These are phyloP conservation scores for Raphicerus campestris DNA, from an alignment of 2,113 vertebrate genomes.

Conservation along the genomic window DNA sequence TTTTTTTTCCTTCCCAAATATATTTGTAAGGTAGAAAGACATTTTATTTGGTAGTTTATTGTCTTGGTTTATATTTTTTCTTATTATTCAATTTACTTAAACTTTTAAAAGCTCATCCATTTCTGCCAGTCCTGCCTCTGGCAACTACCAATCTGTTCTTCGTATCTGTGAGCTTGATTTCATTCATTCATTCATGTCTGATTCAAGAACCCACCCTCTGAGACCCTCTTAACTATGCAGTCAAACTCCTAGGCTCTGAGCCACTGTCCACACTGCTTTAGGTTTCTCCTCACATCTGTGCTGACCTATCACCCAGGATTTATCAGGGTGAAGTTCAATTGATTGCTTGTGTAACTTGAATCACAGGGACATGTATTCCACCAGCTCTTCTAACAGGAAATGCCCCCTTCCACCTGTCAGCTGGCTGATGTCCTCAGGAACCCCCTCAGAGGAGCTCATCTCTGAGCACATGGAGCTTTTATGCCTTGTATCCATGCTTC, in stretches of 20 bases:
- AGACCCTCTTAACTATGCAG: background rate
- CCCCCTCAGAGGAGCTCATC: rapidly evolving
- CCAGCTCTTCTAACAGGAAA: background rate
- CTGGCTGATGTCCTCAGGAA: background rate
- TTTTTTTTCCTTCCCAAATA: background rate
- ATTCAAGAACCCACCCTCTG: background rate
- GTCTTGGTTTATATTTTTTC: background rate
- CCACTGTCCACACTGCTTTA: background rate
- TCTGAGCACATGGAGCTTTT: background rate
- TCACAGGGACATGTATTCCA: background rate
- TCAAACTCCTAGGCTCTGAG: no score
- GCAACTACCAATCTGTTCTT: background rate
- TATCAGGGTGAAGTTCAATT: background rate
- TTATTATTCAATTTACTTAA: background rate
- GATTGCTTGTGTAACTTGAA: background rate
- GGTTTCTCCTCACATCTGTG: background rate
- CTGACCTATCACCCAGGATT: background rate
- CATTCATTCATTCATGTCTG: background rate
- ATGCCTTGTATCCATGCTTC: background rate
- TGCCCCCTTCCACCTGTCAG: background rate
- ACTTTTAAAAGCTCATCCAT: background rate
- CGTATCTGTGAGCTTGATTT: background rate
- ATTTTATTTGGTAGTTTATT: background rate
- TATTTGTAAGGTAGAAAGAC: background rate
- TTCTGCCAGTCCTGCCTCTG: background rate